A percentile compares a stretch with the other conserved stretches of the same genome.
These are phyloP conservation scores for Lithobius niger DNA, from an alignment of 1,140 invertebrate species.

Conservation along the genomic window DNA sequence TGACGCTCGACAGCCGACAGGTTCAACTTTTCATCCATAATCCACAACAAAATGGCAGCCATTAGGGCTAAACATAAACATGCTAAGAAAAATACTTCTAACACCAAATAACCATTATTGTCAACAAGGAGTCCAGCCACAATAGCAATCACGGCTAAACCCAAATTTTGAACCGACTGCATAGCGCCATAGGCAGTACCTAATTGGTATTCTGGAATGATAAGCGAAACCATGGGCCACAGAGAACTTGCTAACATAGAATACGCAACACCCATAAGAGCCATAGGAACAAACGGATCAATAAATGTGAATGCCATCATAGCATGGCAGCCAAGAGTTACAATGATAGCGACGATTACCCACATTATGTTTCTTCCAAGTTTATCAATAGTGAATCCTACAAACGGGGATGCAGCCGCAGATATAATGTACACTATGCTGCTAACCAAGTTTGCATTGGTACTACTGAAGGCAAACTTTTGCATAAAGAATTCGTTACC, in stretches of 20 bases:
- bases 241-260: constrained; percentile 83
- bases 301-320: constrained; percentile 72
- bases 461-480: constrained; percentile 57
- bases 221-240: constrained; percentile 86
- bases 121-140: constrained; percentile 81
- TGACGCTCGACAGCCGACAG: constrained; percentile 53
- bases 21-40: constrained; percentile 59
- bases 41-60: constrained; percentile 56
- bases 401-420: constrained; percentile 73
- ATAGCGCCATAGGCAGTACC: constrained; percentile 95
- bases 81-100: constrained; percentile 85
- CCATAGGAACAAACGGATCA: constrained; percentile 76
- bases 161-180: constrained; percentile 89
- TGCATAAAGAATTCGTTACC: constrained; percentile 82
- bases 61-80: constrained; percentile 68
- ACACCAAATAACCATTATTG: constrained; percentile 65
- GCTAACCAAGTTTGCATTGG: constrained; percentile 64
- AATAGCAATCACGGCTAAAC: constrained; percentile 74
- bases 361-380: constrained; percentile 78
- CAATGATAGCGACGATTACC: constrained; percentile 63
- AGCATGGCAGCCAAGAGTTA: constrained; percentile 64
- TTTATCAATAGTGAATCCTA: constrained; percentile 81
- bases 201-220: constrained; percentile 82
- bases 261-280: constrained; percentile 76
- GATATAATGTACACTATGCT: constrained; percentile 86